These are phyloP conservation scores for Neogobius melanostomus DNA, from an alignment of 2,113 vertebrate species.

Conservation along the genomic window DNA sequence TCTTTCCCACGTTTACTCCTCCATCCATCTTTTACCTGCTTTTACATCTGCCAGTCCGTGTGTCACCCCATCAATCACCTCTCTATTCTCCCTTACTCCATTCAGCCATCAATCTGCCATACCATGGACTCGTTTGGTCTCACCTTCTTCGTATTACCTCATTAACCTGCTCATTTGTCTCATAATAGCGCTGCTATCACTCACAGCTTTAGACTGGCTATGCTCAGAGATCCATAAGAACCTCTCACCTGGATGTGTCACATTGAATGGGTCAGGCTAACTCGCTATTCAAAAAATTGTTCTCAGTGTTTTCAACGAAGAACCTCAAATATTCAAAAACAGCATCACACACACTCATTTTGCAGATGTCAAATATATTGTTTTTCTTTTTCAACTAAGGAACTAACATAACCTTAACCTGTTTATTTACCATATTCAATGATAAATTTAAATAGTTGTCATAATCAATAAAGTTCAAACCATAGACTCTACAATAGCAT, in stretches of 20 bases:
- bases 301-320: neutral
- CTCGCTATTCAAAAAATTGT: neutral
- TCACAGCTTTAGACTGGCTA: conserved; percentile 22
- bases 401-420: too few species aligned
- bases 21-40: conserved; percentile 38
- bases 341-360: too few species aligned
- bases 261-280: neutral
- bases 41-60: conserved; percentile 34
- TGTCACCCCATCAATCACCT: conserved; percentile 51
- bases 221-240: neutral
- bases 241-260: neutral
- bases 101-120: conserved; percentile 35
- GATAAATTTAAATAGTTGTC: too few species aligned
- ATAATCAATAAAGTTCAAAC: too few species aligned
- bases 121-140: conserved; percentile 39
- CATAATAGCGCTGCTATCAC: conserved; percentile 11
- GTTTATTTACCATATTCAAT: too few species aligned
- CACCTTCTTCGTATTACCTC: conserved; percentile 26
- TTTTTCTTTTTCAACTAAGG: too few species aligned
- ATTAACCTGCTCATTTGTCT: conserved; percentile 44
- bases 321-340: too few species aligned
- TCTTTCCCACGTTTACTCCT: conserved; percentile 26
- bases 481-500: too few species aligned
- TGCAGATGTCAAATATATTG: too few species aligned
- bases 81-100: conserved; percentile 25